These are phyloP conservation scores for Cyanocitta stelleri DNA, from an alignment of 2,113 vertebrate species.

Conservation along the genomic window DNA sequence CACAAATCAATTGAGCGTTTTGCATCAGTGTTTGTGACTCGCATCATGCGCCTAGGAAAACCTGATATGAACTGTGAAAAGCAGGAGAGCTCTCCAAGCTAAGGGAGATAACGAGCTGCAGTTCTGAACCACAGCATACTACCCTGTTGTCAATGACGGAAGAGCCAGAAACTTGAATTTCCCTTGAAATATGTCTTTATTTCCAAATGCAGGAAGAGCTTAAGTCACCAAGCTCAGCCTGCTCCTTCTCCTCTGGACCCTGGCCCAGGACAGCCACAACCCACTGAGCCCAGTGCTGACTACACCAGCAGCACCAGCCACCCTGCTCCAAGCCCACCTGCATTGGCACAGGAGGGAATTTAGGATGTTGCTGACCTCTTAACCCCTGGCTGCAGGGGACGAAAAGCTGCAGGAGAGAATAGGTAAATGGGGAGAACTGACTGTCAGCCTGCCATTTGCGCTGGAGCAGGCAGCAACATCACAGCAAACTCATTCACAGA, in stretches of 20 bases:
- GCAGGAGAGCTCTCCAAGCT: neutral
- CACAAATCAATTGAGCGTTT: neutral
- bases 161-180: neutral
- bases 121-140: neutral
- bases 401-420: constrained; percentile 22
- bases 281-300: neutral
- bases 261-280: accelerated
- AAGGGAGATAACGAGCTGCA: neutral
- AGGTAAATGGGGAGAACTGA: constrained; percentile 29
- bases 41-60: neutral
- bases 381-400: constrained; percentile 18
- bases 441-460: constrained; percentile 17
- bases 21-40: neutral
- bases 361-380: constrained; percentile 52
- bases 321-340: constrained; percentile 27
- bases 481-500: constrained; percentile 56
- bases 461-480: constrained; percentile 7
- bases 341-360: constrained; percentile 19
- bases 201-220: neutral
- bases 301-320: neutral
- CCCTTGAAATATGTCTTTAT: neutral
- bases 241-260: neutral
- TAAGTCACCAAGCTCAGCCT: neutral
- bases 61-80: neutral
- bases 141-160: neutral